Base-by-base conservation (phyloP, 2,113 vertebrate species). In the Malurus melanocephalus region DNA sequence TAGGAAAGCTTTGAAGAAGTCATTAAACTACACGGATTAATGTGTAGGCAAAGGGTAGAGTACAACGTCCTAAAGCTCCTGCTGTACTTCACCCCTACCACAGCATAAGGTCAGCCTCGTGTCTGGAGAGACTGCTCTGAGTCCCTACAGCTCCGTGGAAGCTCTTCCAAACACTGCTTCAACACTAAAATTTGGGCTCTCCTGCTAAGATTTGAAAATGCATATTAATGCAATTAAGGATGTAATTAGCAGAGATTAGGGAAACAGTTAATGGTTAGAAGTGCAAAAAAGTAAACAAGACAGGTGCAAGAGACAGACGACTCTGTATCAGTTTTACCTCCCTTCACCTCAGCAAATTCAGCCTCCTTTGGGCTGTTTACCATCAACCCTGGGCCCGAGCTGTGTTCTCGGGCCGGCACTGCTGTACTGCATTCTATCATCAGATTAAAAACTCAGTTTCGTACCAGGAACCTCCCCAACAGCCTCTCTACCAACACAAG, bases 351-450 rank as follows among this genome's bases (percentile, higher is more conserved):
- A 40, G 92, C 62, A 72, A 74, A 60, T 18, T 8, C 46, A 79
- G 74, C 88, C 80, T 17, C 35, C 74, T n/a, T 67, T 51, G 48
- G 74, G 93, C 82, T 59, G 80, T 61, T 90, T 35, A 60, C 60
- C 77, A 48, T 11, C 3, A 26, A 0, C 30, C 71, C 61, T 75
- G 74, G 13, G 62, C 88, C 81, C 22, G 9, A 20, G 94, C 90
- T 89, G 87, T 90, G 90, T 61, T 84, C 79, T 84, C 8, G 45
- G 86, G 53, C 55, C 26, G 33, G 48, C n/a, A 60, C 93, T 96
- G 95, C 95, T 96, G 95, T 94, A 92, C 95, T 96, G 93, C 95
- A 93, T 96, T 96, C 95, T 96, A 96, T 88, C 92, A 95, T 75
- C 95, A 67, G 48, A 64, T 81, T 62, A 26, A 90, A 72, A 86